phyloP scores from a whole-genome alignment of 2,113 vertebrate species.

The Pampusana beccarii region DNA sequence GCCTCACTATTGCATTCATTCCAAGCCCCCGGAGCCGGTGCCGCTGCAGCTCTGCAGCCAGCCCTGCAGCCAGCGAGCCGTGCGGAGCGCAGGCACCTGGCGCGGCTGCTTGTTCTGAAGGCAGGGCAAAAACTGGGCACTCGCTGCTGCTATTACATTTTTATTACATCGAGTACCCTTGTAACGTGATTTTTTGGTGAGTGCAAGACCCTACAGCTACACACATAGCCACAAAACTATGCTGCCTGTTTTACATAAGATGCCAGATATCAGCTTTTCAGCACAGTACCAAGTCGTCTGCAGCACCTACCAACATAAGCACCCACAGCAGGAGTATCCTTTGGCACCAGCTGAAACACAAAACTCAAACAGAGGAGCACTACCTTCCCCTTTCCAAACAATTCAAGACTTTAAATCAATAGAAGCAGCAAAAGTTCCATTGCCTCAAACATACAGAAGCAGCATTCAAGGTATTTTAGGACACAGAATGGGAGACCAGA shows the following conservation, averaged over 20 bases:
- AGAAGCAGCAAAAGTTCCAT: neutral
- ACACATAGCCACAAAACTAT: neutral
- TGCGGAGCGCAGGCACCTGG: neutral
- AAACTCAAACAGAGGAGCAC: neutral
- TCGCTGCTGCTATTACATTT: neutral
- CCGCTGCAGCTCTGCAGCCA: neutral
- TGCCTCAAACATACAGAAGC: neutral
- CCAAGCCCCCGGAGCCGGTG: neutral
- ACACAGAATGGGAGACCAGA: neutral
- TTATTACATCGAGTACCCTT: no score
- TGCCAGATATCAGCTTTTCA: neutral
- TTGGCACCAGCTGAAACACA: neutral
- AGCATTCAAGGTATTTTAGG: neutral
- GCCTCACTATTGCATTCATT: neutral
- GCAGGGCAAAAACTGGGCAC: neutral
- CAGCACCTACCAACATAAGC: neutral
- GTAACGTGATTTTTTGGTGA: neutral
- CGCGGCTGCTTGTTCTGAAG: rapidly evolving
- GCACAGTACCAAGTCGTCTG: neutral
- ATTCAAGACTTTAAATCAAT: neutral
- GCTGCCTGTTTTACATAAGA: rapidly evolving
- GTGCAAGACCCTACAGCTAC: neutral
- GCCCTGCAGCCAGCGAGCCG: neutral
- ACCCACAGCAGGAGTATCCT: neutral
- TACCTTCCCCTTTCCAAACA: neutral